Conservation (phyloP, 1,140 invertebrate genomes). For the Achatina immaculata region DNA sequence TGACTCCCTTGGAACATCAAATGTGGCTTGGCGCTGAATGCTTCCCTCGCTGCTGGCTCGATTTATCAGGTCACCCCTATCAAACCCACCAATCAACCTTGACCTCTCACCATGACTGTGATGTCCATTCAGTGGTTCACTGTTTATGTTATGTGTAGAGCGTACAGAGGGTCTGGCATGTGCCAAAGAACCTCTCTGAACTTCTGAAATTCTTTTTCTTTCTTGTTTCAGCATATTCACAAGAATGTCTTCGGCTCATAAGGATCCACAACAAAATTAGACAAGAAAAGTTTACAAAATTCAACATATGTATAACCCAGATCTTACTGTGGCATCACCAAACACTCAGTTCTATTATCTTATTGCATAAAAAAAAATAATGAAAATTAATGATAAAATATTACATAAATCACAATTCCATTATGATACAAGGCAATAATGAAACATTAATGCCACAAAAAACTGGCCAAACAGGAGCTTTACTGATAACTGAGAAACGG, state of each 20-base stretch:
- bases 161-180: slow-evolving; percentile 1
- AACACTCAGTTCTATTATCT: too few species aligned
- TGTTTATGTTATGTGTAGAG: background rate
- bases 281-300: too few species aligned
- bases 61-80: background rate
- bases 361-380: too few species aligned
- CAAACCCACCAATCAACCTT: background rate
- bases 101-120: background rate
- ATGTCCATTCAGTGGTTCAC: slow-evolving; percentile 25
- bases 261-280: slow-evolving; percentile 38
- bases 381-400: too few species aligned
- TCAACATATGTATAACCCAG: too few species aligned
- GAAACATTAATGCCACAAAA: too few species aligned
- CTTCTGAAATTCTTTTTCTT: slow-evolving; percentile 58
- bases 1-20: slow-evolving; percentile 1
- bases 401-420: too few species aligned
- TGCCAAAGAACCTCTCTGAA: slow-evolving; percentile 3
- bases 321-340: too few species aligned
- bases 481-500: too few species aligned
- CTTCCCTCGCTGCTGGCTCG: slow-evolving; percentile 18
- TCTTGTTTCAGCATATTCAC: slow-evolving; percentile 72
- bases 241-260: slow-evolving; percentile 63
- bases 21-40: slow-evolving; percentile 16
- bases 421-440: too few species aligned
- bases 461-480: too few species aligned